phyloP scores from a whole-genome alignment of 2,797 vertebrate genomes.

The Scomberomorus guttatus region DNA sequence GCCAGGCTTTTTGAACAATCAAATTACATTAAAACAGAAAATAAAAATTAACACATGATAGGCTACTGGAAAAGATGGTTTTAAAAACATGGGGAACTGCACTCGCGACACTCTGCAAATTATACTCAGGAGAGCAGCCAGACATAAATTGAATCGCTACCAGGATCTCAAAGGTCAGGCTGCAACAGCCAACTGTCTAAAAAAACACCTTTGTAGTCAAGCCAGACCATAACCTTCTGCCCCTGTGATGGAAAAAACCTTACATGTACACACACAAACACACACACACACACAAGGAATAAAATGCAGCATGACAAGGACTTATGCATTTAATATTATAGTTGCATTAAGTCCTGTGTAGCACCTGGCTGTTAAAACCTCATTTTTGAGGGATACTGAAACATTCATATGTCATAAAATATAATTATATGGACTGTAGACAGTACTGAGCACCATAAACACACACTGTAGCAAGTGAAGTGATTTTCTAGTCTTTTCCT shows the following conservation, averaged over 20 bases:
- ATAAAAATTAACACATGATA: not conserved
- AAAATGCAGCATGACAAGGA: not conserved
- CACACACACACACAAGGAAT: too few species aligned
- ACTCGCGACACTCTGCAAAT: not conserved
- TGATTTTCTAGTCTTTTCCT: too few species aligned
- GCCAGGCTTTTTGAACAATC: not conserved
- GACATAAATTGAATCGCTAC: conserved; percentile 4
- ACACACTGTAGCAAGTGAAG: not conserved
- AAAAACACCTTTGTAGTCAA: not conserved
- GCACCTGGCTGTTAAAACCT: too few species aligned
- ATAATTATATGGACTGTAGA: not conserved
- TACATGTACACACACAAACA: not conserved
- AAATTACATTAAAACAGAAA: not conserved
- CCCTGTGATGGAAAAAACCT: not conserved
- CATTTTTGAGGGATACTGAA: too few species aligned
- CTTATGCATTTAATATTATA: not conserved
- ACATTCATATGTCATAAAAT: not conserved
- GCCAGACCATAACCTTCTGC: not conserved
- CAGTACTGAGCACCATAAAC: not conserved
- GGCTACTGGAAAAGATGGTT: not conserved
- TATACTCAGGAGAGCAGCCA: conserved; percentile 14
- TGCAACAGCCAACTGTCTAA: not conserved
- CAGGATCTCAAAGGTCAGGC: conserved; percentile 38
- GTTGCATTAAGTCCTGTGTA: too few species aligned
- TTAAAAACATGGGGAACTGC: not conserved